Percentiles rank a stretch among this genome's conserved stretches.
Evolutionary conservation across 2,113 vertebrate genomes (phyloP).

Genomic region (Tetrao urogallus): DNA sequence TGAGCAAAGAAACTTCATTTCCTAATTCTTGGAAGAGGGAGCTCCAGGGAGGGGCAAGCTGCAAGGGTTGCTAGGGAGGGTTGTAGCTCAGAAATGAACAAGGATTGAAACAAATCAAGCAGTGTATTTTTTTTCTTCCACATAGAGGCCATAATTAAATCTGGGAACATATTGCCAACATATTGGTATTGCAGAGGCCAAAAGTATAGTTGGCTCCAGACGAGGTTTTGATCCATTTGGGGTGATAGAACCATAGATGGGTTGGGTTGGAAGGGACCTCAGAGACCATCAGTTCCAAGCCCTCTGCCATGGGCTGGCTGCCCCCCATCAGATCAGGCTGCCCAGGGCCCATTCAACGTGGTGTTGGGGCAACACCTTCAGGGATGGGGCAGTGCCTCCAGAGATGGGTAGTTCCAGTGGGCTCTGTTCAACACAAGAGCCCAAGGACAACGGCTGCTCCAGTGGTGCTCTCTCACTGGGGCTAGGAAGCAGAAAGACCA

Average conservation of each 20-base stretch:
- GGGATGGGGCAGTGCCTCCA: no score
- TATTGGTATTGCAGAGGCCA: background rate
- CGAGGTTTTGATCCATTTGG: background rate
- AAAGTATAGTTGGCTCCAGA: background rate
- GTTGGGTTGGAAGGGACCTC: no score
- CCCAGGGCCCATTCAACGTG: no score
- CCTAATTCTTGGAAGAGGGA: conserved; percentile 54
- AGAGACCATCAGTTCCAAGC: no score
- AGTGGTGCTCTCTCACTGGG: background rate
- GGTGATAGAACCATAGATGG: no score
- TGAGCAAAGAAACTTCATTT: conserved; percentile 55
- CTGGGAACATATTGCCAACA: background rate
- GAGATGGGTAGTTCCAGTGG: background rate
- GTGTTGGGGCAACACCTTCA: no score
- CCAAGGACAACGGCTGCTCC: background rate
- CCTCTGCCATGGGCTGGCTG: no score
- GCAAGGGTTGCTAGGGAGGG: background rate
- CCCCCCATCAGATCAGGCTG: no score
- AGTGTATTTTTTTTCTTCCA: background rate
- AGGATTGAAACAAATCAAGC: conserved; percentile 26
- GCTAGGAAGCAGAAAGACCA: background rate
- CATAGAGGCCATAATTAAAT: conserved; percentile 1
- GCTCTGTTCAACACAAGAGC: background rate
- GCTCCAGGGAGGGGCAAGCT: conserved; percentile 20
- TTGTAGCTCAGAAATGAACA: background rate